phyloP scores from a whole-genome alignment of 2,797 vertebrate genomes.

The Acanthurus lineatus region DNA sequence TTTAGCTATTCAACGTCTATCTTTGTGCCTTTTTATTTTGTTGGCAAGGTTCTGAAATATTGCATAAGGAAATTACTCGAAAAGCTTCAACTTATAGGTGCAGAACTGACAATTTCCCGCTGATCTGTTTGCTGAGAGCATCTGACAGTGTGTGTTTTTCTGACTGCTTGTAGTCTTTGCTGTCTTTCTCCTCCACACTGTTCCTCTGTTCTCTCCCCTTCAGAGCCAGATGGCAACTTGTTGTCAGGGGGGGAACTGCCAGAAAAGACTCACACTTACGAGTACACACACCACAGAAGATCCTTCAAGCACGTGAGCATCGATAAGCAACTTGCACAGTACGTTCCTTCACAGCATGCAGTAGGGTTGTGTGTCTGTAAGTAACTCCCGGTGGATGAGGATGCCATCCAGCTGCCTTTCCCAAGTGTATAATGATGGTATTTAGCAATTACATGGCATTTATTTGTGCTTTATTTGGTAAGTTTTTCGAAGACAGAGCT shows the following conservation, averaged over 20 bases:
- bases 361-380: background rate
- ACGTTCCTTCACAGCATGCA: background rate
- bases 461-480: background rate
- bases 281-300: background rate
- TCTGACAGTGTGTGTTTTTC: background rate
- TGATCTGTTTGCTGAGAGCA: slow-evolving; percentile 10
- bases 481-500: background rate
- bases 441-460: background rate
- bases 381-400: background rate
- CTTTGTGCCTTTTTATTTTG: background rate
- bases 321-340: background rate
- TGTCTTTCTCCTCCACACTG: slow-evolving; percentile 23
- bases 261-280: background rate
- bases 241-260: background rate
- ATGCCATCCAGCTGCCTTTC: background rate
- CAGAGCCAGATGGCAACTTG: slow-evolving; percentile 32
- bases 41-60: slow-evolving; percentile 9
- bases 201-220: slow-evolving; percentile 14
- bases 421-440: background rate
- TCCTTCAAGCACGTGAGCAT: background rate
- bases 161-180: slow-evolving; percentile 7
- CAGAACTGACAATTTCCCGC: background rate
- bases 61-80: background rate
- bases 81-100: background rate
- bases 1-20: slow-evolving; percentile 20